phyloP scores from a whole-genome alignment of 2,888 invertebrate species.

The Chymomyza procnemis region DNA sequence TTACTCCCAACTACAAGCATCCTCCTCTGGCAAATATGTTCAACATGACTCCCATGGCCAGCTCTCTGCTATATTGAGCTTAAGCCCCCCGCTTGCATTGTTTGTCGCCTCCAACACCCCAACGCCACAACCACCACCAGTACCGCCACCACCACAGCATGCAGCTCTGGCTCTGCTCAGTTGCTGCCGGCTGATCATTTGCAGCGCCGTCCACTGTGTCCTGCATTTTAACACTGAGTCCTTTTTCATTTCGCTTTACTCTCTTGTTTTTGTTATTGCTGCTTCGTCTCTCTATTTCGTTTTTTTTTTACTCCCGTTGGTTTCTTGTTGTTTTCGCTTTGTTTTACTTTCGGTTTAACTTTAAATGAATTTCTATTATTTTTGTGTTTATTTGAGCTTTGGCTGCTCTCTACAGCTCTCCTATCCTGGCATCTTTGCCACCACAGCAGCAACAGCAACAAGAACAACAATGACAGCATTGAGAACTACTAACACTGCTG shows the following conservation, averaged over 20 bases:
- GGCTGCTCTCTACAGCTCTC: conserved; percentile 21
- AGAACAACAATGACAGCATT: background rate
- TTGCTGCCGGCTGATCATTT: conserved; percentile 15
- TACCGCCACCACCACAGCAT: too few species aligned
- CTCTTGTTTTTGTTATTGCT: conserved; percentile 21
- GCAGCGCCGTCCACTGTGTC: conserved; percentile 31
- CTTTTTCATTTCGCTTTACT: conserved; percentile 40
- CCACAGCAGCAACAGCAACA: background rate
- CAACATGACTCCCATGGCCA: conserved; percentile 59
- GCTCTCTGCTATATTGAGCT: background rate
- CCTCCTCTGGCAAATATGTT: conserved; percentile 66
- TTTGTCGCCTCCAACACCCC: too few species aligned
- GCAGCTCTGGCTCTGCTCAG: background rate
- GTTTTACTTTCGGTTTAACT: conserved; percentile 64
- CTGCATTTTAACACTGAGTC: conserved; percentile 67
- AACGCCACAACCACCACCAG: too few species aligned
- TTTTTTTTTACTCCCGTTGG: conserved; percentile 1
- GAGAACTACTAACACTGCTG: background rate
- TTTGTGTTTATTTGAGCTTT: conserved; percentile 71
- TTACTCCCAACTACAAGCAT: background rate
- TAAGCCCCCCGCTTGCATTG: background rate
- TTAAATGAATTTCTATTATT: conserved; percentile 73
- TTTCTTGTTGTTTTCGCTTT: conserved; percentile 28
- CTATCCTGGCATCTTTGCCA: background rate
- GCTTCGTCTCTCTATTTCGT: background rate